Base-by-base conservation (phyloP, 2,888 invertebrate species). In the Polia nebulosa region DNA sequence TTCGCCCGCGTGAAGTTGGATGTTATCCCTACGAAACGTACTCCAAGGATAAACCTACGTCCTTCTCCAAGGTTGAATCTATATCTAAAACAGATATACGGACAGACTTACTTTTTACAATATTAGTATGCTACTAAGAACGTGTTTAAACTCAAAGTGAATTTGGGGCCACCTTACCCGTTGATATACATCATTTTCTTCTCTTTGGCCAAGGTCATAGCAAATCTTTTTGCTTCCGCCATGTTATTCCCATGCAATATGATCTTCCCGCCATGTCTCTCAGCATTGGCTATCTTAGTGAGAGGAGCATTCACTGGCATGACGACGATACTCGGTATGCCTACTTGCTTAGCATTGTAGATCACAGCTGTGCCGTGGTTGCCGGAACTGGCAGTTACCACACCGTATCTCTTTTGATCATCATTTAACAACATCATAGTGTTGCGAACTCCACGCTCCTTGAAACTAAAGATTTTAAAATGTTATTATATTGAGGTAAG, bases 391-490 rank as follows among this genome's bases (percentile, higher is more conserved):
- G 99, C 99, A 1, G 99, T 97, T 67, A 98, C 97, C 0, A 99
- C 98, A 2, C 99, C 99, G 51, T 89, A 92, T 74, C 95, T 96
- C 88, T 97, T 97, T 88, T 98, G 97, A 25, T 98, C 97, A 25
- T 97, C 96, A 2, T 96, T 91, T 8, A 99, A 92, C 92, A 97
- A 96, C 81, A 98, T 88, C 62, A 99, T 93, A 0, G 98, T 97
- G 87, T 98, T 98, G 27, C 98, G 96, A 0, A 99, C 99, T 1
- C 99, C 99, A 72, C 99, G 96, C 90, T 99, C 99, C 91, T 99
- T 99, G 90, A 99, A 99, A 92, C 99, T 98, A 27, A 49, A 27
- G 5, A 76, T 45, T 66, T 25, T 5, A 66, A 27, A 20, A 25
- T 36, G 15, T 29, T 52, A 41, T 15, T 65, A 47, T 32, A 5